Evolutionary conservation across 2,797 vertebrate genomes (phyloP), one percentile per base, ranked within the genome.

Genomic region (Ptychobarbus kaznakovi): DNA sequence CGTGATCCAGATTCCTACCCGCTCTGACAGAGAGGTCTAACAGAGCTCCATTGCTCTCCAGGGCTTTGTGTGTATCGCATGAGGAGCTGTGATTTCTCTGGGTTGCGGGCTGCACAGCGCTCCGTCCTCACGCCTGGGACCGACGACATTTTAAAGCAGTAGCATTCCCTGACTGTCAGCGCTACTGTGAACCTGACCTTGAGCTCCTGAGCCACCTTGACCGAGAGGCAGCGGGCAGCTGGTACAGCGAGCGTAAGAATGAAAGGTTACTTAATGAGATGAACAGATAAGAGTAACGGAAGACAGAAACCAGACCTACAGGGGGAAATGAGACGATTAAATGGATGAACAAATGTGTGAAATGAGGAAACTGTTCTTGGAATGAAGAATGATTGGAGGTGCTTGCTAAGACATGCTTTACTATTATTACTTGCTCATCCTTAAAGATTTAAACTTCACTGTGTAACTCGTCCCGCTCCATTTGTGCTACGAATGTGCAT

Each of bases 151-250:
- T 91, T 90, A 86, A 92, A 89, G 86, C 80, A 51, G 83, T 66
- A 53, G 87, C 90, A 86, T 91, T 91, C 89, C 75, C 25, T 65
- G 3, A 66, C 53, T 86, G 89, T 89, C 91, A 86, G 88, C 42
- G 58, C 77, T 90, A 84, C 90, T 89, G 80, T 78, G 79, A 82
- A 58, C 32, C 6, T 58, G 81, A 91, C 90, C 88, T 92, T 92
- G 51, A 40, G n/a, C 84, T 81, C 22, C 72, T 66, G 10, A 58
- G 84, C 80, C 81, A 90, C 91, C 91, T 92, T 89, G 87, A 87
- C 61, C 63, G 65, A 65, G 46, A 70, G 61, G 35, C 58, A 74
- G 65, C 18, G 13, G 80, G 28, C 84, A 86, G 88, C n/a, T 80
- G 58, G 56, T 16, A n/a, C 35, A 79, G 46, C 5, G 4, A 68